Percentiles rank a stretch among this genome's conserved stretches.
These are phyloP conservation scores for Castor canadensis DNA, from an alignment of 2,113 vertebrate genomes.

Conservation along the genomic window DNA sequence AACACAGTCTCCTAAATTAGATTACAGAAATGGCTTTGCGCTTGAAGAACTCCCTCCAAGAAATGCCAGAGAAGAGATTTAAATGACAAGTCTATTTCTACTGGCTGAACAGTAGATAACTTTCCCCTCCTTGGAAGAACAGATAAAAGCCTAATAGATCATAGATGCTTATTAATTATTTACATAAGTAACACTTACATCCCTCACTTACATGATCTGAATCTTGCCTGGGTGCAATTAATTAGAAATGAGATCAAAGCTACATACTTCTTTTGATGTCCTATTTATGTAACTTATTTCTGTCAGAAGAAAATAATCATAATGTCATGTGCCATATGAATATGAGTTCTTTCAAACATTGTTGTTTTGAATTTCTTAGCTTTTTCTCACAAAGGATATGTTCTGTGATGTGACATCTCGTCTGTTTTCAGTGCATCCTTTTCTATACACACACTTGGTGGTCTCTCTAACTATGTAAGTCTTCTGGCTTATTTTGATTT, in stretches of 20 bases:
- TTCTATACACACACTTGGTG: slow-evolving; percentile 66
- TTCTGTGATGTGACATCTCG: slow-evolving; percentile 66
- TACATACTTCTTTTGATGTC: slow-evolving; percentile 79
- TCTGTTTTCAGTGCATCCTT: slow-evolving; percentile 9
- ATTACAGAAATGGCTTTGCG: slow-evolving; percentile 20
- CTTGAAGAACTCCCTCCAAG: slow-evolving; percentile 42
- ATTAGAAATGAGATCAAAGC: slow-evolving; percentile 85
- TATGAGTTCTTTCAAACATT: slow-evolving; percentile 50
- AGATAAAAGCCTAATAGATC: slow-evolving; percentile 75
- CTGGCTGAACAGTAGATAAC: slow-evolving; percentile 62
- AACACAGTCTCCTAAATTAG: not conserved
- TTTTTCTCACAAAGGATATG: slow-evolving; percentile 51
- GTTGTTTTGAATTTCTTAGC: slow-evolving; percentile 60
- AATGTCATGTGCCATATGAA: slow-evolving; percentile 73
- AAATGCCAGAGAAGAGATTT: slow-evolving; percentile 17
- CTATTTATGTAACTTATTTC: slow-evolving; percentile 82
- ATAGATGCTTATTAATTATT: slow-evolving; percentile 81
- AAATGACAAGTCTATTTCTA: slow-evolving; percentile 50
- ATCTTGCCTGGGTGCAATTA: slow-evolving; percentile 79
- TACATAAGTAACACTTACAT: slow-evolving; percentile 78
- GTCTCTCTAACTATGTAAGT: slow-evolving; percentile 14
- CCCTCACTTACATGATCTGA: slow-evolving; percentile 76
- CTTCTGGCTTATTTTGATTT: slow-evolving; percentile 53
- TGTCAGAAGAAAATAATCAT: slow-evolving; percentile 80
- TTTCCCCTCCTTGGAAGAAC: slow-evolving; percentile 54